Percentiles rank a stretch among this genome's conserved stretches.
Evolutionary conservation across 2,888 invertebrate species (phyloP).

Genomic region (Xanthia icteritia): DNA sequence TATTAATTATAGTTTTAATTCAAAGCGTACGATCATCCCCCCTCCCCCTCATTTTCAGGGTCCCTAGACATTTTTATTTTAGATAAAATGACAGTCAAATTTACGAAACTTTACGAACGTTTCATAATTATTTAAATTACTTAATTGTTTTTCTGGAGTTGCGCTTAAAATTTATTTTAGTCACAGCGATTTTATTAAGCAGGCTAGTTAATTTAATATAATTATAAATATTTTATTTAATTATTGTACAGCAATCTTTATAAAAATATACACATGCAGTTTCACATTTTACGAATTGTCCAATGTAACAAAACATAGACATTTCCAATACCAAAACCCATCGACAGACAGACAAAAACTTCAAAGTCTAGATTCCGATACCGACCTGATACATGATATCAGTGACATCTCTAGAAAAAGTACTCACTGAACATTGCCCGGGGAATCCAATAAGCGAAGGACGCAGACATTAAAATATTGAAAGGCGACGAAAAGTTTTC

Average conservation of each 20-base stretch:
- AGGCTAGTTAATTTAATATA: too few relatives aligned
- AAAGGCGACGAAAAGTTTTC: conserved; percentile 80
- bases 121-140: conserved; percentile 9
- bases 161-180: too few relatives aligned
- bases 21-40: background rate
- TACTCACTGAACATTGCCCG: conserved; percentile 32
- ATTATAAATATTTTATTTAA: too few relatives aligned
- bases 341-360: conserved; percentile 26
- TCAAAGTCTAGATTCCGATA: conserved; percentile 8
- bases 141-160: too few relatives aligned
- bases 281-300: too few relatives aligned
- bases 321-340: too few relatives aligned
- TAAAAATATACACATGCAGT: too few relatives aligned
- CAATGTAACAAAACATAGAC: too few relatives aligned
- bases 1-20: conserved; percentile 10
- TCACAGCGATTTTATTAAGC: too few relatives aligned
- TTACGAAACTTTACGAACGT: background rate
- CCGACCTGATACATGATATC: conserved; percentile 46
- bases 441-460: conserved; percentile 78
- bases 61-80: background rate
- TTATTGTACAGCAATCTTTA: too few relatives aligned
- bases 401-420: conserved; percentile 54
- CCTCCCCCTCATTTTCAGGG: too few relatives aligned
- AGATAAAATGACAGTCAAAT: conserved; percentile 4
- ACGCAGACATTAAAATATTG: conserved; percentile 78